These are phyloP conservation scores for Muscidifurax raptorellus DNA, from an alignment of 1,140 invertebrate species.

Conservation along the genomic window DNA sequence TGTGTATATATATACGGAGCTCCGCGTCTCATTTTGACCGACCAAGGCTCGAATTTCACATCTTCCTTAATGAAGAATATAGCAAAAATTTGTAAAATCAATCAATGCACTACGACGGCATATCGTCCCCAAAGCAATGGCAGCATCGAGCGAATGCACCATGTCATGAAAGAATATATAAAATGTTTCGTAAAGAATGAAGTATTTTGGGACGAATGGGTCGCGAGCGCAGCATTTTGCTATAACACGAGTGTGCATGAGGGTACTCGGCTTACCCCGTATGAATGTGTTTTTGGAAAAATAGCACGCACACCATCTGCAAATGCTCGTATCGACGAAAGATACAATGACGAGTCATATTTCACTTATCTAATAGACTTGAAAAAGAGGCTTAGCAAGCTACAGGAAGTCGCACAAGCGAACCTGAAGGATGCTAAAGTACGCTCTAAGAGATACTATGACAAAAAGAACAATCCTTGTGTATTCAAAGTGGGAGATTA, in stretches of 20 bases:
- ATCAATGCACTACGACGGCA: conserved; percentile 18
- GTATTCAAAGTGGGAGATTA: conserved; percentile 33
- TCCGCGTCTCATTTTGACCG: conserved; percentile 39
- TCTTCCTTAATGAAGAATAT: neutral
- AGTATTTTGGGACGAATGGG: conserved; percentile 65
- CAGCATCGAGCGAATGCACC: conserved; percentile 58
- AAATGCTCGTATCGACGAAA: neutral
- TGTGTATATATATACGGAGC: conserved; percentile 31
- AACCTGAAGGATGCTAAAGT: conserved; percentile 15
- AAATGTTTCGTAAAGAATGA: conserved; percentile 53
- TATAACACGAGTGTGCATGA: conserved; percentile 57
- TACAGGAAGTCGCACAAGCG: neutral
- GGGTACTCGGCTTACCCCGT: conserved; percentile 3
- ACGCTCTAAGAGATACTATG: conserved; percentile 7
- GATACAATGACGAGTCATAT: neutral
- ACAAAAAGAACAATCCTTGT: conserved; percentile 5
- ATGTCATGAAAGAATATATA: conserved; percentile 56
- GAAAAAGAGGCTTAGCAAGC: neutral
- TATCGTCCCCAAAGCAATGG: conserved; percentile 53
- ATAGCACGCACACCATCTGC: neutral
- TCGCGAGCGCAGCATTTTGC: conserved; percentile 52
- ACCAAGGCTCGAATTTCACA: conserved; percentile 43
- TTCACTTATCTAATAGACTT: neutral
- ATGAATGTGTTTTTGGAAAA: conserved; percentile 44
- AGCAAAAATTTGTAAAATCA: conserved; percentile 48